Evolutionary conservation across 1,140 invertebrate genomes (phyloP).

Genomic region (Mya arenaria): DNA sequence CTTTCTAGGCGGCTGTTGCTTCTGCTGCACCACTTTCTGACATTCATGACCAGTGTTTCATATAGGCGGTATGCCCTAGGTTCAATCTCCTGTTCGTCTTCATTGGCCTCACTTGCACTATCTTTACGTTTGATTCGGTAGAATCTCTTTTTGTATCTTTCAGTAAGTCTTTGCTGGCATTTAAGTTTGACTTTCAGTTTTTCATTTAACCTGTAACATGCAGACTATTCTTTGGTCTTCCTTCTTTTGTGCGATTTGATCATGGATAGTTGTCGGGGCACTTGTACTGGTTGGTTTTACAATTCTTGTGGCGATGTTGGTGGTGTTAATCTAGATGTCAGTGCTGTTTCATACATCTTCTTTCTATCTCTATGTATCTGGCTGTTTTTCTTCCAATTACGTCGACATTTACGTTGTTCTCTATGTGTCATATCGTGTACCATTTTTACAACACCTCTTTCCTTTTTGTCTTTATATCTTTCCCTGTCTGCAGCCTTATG

Average conservation of each 20-base stretch:
- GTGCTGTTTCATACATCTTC: not conserved
- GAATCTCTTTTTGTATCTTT: constrained; percentile 23
- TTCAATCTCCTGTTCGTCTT: not conserved
- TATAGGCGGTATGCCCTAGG: too few species aligned
- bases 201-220: not conserved
- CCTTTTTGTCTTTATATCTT: constrained; percentile 17
- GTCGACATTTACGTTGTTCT: not conserved
- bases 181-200: constrained; percentile 14
- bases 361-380: not conserved
- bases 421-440: not conserved
- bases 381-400: not conserved
- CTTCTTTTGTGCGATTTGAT: not conserved
- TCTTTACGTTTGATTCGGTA: not conserved
- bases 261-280: not conserved
- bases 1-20: constrained; percentile 2
- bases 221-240: not conserved
- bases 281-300: not conserved
- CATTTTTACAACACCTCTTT: not conserved
- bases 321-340: too few species aligned
- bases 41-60: too few species aligned
- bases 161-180: not conserved
- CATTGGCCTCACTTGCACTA: not conserved
- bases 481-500: constrained; percentile 7
- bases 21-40: not conserved
- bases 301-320: not conserved